Percentiles rank a stretch among this genome's conserved stretches.
Conservation (phyloP, 2,888 invertebrate species). For the Spialia ferax region DNA sequence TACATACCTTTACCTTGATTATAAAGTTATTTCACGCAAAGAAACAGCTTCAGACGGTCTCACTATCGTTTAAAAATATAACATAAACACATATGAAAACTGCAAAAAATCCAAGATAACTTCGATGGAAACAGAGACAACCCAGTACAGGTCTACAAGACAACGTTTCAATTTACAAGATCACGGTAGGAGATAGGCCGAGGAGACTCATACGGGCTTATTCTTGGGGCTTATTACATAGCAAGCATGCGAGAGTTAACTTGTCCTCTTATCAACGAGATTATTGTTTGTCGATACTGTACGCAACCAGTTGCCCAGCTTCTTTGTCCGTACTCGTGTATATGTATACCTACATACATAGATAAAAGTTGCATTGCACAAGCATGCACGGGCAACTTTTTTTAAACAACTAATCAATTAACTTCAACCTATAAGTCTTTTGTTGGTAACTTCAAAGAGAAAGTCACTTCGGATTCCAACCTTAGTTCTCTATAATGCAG, state of each 20-base stretch:
- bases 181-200: constrained; percentile 72
- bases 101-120: constrained; percentile 48
- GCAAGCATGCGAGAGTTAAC: constrained; percentile 78
- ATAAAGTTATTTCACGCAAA: not conserved
- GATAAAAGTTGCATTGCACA: too few relatives aligned
- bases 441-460: not conserved
- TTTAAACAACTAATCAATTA: constrained; percentile 21
- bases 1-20: too few relatives aligned
- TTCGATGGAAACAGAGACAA: constrained; percentile 54
- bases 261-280: constrained; percentile 81
- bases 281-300: constrained; percentile 77
- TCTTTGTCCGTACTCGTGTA: constrained; percentile 40
- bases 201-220: constrained; percentile 73
- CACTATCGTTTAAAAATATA: constrained; percentile 27
- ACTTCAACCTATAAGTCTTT: not conserved
- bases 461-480: not conserved
- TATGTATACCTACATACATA: constrained; percentile 34
- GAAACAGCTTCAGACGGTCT: not conserved
- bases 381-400: not conserved
- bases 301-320: constrained; percentile 56
- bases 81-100: constrained; percentile 48
- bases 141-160: constrained; percentile 62
- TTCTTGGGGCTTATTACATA: constrained; percentile 74
- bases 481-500: too few relatives aligned
- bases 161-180: constrained; percentile 84